Base-by-base conservation (phyloP, 2,888 invertebrate species). In the Cecidostiba fungosa region DNA sequence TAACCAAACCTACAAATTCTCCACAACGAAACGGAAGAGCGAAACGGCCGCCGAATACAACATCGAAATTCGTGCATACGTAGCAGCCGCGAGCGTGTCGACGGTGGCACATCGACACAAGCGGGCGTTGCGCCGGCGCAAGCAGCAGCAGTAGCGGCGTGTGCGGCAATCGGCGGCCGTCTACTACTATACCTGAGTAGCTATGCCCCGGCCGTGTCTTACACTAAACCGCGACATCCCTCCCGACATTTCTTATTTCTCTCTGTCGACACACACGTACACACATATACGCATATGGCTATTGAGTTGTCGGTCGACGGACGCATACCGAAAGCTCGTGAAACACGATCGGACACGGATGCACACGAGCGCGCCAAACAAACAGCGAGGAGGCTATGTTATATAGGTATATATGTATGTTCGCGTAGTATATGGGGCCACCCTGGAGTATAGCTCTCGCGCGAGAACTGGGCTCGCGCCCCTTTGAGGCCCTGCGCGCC, bases 291-390 rank as follows among this genome's bases (percentile, higher is more conserved):
- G 19, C 19, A 19, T 50, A 50, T 50, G 12, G 70, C 91, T 91
- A 92, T 92, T 92, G 92, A 92, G 92, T 92, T 89, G 92, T 92
- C 90, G 90, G 90, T 88, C 90, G n/a, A n/a, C n/a, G 90, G 89
- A 90, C 90, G 90, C 89, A 90, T 89, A 90, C 90, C 90, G 87
- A 90, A 91, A 90, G 89, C 91, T 91, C 90, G 90, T 82, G 92
- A 91, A 92, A 92, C 91, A 92, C 90, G 92, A 92, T 92, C 92
- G 89, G 92, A 92, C 92, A 92, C 90, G 91, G 91, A 92, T 92
- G 92, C 91, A 91, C 91, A 90, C 90, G 89, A 89, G 88, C 91
- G 90, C 89, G 89, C 29, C 92, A 91, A 92, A 91, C 91, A 91
- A 92, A 92, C 91, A 90, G 88, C 29, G 23, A 12, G 66, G 39